Evolutionary conservation across 1,140 invertebrate species (phyloP).

Genomic region (Ips typographus): DNA sequence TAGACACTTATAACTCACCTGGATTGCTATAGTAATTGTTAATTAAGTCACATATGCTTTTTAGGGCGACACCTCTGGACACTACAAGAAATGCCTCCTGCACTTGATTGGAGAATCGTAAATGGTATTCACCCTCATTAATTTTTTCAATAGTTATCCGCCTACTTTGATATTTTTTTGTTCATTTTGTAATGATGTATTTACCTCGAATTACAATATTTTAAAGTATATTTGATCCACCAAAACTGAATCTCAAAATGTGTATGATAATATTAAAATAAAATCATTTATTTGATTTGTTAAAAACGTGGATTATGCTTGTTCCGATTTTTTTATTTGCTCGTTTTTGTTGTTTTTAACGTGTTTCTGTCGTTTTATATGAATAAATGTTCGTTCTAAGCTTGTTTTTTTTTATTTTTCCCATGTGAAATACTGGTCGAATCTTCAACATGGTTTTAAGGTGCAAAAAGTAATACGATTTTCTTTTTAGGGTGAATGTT

Average conservation of each 20-base stretch:
- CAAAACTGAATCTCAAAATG: background rate
- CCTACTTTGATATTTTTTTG: background rate
- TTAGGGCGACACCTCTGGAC: conserved; percentile 57
- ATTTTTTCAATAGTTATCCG: background rate
- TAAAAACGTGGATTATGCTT: no score
- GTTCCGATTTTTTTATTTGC: background rate
- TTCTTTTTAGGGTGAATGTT: conserved; percentile 71
- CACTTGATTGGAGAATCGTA: conserved; percentile 47
- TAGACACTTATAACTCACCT: no score
- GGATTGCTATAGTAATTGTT: background rate
- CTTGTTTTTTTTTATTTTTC: no score
- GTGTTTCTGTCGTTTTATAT: no score
- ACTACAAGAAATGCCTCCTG: conserved; percentile 57
- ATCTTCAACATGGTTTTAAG: background rate
- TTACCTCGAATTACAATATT: no score
- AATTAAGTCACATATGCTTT: conserved; percentile 25
- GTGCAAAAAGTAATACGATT: conserved; percentile 13
- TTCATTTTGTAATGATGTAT: background rate
- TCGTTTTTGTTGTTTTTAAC: background rate
- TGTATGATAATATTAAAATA: background rate
- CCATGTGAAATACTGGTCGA: background rate
- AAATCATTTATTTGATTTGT: background rate
- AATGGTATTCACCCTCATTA: background rate
- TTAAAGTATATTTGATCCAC: no score
- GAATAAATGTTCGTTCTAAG: no score